Conservation (phyloP, 2,113 vertebrate species). For the Leucoraja erinaceus region DNA sequence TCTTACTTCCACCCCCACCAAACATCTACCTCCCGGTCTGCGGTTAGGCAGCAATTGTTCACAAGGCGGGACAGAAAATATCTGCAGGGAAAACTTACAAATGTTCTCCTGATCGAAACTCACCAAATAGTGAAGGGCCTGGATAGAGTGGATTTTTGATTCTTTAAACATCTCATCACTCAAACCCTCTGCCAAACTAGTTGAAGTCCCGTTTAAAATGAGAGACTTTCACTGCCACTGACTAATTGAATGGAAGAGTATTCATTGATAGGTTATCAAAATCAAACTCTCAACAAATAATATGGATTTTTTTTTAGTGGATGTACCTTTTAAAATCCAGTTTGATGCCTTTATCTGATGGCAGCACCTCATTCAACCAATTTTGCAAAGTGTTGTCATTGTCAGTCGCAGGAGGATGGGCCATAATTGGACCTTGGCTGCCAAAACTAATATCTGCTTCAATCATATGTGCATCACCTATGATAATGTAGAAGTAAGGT, state of each 20-base stretch:
- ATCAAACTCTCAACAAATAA: not conserved
- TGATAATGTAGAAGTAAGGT: not conserved
- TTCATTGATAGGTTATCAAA: not conserved
- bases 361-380: slow-evolving; percentile 64
- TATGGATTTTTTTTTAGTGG: not conserved
- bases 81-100: no score
- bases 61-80: no score
- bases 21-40: no score
- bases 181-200: no score
- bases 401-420: slow-evolving; percentile 78
- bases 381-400: slow-evolving; percentile 77
- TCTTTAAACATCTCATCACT: no score
- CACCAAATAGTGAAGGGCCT: no score
- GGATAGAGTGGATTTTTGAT: no score
- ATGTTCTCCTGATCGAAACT: no score
- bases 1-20: no score
- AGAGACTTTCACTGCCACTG: not conserved
- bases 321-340: slow-evolving; percentile 91
- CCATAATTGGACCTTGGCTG: slow-evolving; percentile 71
- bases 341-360: slow-evolving; percentile 76
- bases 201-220: no score
- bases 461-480: slow-evolving; percentile 79
- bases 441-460: slow-evolving; percentile 80
- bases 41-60: no score
- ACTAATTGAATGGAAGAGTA: not conserved